Evolutionary conservation across 2,113 vertebrate genomes (phyloP), one percentile per base, ranked within the genome.

Genomic region (Pandion haliaetus): DNA sequence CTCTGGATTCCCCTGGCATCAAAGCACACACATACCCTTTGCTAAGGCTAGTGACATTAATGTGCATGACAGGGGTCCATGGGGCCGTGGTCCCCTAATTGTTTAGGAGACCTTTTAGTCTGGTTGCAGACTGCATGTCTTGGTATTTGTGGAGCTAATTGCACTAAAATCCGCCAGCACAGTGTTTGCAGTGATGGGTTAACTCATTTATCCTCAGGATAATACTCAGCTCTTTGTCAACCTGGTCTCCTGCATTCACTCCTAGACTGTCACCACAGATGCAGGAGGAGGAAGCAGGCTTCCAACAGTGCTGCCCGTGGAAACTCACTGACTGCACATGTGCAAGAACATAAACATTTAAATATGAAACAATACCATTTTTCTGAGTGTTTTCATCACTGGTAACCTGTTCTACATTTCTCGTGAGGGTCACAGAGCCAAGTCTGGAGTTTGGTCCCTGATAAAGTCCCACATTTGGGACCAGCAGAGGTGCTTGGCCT

Each of bases 61-160:
- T 98, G 98, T 97, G 96, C 97, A 97, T 98, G 98, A 98, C 98
- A 98, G 97, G 96, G 98, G 98, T 97, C 98, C 98, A 92, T 90
- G 92, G 96, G 98, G 97, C 98, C 97, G 93, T 76, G 86, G 94
- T 97, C 92, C 95, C 96, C 89, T 97, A 96, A 98, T 98, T 98
- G 98, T 98, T 96, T 87, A 87, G 97, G 96, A 98, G 98, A 98
- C 98, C 98, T 98, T 98, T 98, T 97, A 97, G 98, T 98, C 98
- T 96, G 86, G 94, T 96, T 96, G 97, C 95, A 98, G 98, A 98
- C 98, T 95, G 93, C 91, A 86, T 97, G 98, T 98, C 98, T 98
- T 98, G 98, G 98, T 95, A 98, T 98, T 98, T 98, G 96, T 44
- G 96, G 97, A 98, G 98, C 98, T 98, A 98, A 98, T 98, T 97